Base-by-base conservation (phyloP, 2,888 invertebrate species). In the Apantesis nais region DNA sequence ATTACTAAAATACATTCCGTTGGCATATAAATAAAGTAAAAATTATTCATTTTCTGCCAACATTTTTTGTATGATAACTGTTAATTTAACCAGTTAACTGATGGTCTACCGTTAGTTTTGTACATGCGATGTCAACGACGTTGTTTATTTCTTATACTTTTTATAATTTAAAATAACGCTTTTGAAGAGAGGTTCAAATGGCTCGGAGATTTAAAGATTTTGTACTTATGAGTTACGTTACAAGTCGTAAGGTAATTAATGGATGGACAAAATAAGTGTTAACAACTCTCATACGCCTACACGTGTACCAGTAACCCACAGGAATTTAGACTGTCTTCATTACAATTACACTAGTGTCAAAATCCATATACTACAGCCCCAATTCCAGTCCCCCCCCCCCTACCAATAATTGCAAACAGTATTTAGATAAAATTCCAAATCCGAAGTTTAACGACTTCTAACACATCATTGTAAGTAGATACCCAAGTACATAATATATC, bases 121-220 rank as follows among this genome's bases (percentile, higher is more conserved):
- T 83, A 88, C 90, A 88, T 88, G 88, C 90, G 87, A 88, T 89
- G 91, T 90, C 92, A 90, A 90, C 90, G 90, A 86, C 89, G 82
- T 85, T 88, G 86, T 86, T 85, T 84, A 87, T 82, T 19, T 14
- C 34, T 31, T 16, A 39, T 25, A 22, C 34, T 29, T 66, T 66
- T 66, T 34, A 9, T 41, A 29, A 25, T 64, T 77, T 82, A 87
- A 86, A 82, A 83, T 82, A 80, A 83, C 68, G 73, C 9, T 31
- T 44, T 44, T 9, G 25, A 31, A 31, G 7, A 31, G 9, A 29
- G 19, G 63, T 63, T 31, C 19, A 31, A 12, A 25, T 22, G 62
- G 31, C 2, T 29, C 14, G 14, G 14, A 4, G 7, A 5, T 58
- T 29, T 29, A 25, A 9, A 7, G 55, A 9, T n/a, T 48, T 48